These are phyloP conservation scores for Larimichthys crocea DNA, from an alignment of 2,113 vertebrate species.

Conservation along the genomic window DNA sequence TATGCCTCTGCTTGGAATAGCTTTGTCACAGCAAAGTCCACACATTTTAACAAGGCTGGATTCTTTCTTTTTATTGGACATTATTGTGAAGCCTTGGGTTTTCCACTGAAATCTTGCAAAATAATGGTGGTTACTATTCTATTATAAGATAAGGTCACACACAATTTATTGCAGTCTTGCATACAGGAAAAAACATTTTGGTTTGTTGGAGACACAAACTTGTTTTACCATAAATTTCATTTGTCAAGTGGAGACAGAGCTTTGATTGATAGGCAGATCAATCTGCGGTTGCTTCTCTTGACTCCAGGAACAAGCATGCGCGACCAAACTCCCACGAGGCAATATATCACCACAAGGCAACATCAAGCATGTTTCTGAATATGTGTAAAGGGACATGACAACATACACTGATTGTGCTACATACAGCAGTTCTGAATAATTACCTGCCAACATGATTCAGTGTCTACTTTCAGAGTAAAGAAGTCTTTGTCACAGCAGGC, in stretches of 20 bases:
- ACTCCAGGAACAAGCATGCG: background rate
- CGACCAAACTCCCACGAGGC: no score
- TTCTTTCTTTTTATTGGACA: conserved; percentile 21
- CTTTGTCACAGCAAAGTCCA: conserved; percentile 34
- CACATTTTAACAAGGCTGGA: conserved; percentile 20
- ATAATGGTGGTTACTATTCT: background rate
- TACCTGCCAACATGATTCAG: conserved; percentile 11
- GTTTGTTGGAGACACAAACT: conserved; percentile 9
- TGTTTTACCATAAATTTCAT: background rate
- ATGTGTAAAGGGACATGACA: background rate
- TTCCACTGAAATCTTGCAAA: conserved; percentile 7
- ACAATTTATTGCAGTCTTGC: background rate
- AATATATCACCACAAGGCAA: background rate
- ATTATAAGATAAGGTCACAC: conserved; percentile 2
- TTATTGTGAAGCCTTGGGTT: conserved; percentile 40
- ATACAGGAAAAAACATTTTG: background rate
- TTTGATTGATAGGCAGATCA: background rate
- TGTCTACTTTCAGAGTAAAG: background rate
- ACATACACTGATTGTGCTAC: background rate
- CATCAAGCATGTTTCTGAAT: background rate
- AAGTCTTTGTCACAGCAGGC: background rate
- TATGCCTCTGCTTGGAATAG: conserved; percentile 28
- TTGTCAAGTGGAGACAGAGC: background rate
- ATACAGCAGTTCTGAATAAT: background rate
- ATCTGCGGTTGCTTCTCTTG: background rate